Evolutionary conservation across 2,797 vertebrate genomes (phyloP).

Genomic region (Epinephelus awoara): DNA sequence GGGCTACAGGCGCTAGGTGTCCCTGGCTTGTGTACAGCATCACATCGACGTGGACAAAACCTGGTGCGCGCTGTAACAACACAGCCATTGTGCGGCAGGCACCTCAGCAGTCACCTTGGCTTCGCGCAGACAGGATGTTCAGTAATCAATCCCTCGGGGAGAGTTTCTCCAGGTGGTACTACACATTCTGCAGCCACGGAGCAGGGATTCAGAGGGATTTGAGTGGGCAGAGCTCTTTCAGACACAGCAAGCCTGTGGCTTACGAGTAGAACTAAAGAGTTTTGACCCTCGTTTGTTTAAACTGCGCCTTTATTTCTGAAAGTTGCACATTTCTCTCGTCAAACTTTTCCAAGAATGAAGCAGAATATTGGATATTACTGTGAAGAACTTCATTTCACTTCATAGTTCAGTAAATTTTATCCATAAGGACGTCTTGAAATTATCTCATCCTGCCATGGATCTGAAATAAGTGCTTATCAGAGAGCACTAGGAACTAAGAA

Average conservation of each 20-base stretch:
- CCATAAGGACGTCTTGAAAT: neutral
- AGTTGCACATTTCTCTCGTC: constrained; percentile 18
- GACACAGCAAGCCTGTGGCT: constrained; percentile 77
- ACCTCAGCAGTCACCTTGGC: constrained; percentile 73
- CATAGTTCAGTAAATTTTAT: neutral
- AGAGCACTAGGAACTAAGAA: constrained; percentile 17
- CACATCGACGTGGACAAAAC: constrained; percentile 74
- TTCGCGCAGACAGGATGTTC: constrained; percentile 78
- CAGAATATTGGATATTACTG: neutral
- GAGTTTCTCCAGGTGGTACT: constrained; percentile 83
- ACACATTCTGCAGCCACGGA: constrained; percentile 71
- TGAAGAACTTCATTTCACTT: constrained; percentile 8
- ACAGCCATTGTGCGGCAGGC: constrained; percentile 76
- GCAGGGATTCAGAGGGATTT: constrained; percentile 76
- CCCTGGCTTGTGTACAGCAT: constrained; percentile 73
- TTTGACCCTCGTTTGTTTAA: constrained; percentile 63
- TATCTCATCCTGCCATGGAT: neutral
- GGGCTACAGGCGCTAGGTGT: constrained; percentile 69
- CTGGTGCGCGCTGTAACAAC: constrained; percentile 73
- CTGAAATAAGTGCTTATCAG: constrained; percentile 38
- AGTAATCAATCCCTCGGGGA: constrained; percentile 81
- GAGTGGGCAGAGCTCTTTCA: constrained; percentile 73
- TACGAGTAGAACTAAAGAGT: constrained; percentile 70
- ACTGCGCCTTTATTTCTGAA: constrained; percentile 35
- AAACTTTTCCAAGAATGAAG: neutral